These are phyloP conservation scores for Cheilosia vernalis DNA, from an alignment of 2,888 invertebrate genomes.

Conservation along the genomic window DNA sequence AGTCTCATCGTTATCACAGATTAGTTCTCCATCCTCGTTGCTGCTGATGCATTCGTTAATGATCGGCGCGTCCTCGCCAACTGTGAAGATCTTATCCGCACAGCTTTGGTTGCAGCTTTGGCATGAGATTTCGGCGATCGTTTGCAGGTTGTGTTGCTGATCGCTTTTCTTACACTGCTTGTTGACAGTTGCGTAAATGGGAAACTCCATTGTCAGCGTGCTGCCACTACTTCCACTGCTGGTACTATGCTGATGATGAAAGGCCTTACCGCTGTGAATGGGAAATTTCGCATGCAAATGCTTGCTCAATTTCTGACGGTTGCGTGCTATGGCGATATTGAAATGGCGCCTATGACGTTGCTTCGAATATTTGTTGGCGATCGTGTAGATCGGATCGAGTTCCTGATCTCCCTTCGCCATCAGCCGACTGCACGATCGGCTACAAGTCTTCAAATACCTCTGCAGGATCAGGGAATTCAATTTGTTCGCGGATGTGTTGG, in stretches of 20 bases:
- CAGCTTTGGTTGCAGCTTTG: conserved; percentile 57
- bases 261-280: conserved; percentile 82
- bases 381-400: conserved; percentile 81
- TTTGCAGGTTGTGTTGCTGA: conserved; percentile 37
- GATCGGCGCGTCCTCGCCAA: conserved; percentile 47
- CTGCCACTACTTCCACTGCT: conserved; percentile 52
- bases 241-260: conserved; percentile 77
- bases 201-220: conserved; percentile 57
- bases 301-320: conserved; percentile 75
- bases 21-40: conserved; percentile 62
- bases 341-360: conserved; percentile 79
- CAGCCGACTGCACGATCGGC: conserved; percentile 54
- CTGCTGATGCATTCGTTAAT: conserved; percentile 62
- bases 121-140: conserved; percentile 60
- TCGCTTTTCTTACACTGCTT: conserved; percentile 46
- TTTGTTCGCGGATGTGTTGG: conserved; percentile 49
- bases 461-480: conserved; percentile 77
- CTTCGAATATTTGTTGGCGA: conserved; percentile 81
- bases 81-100: conserved; percentile 65
- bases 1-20: conserved; percentile 78
- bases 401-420: conserved; percentile 38
- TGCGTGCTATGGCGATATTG: conserved; percentile 79
- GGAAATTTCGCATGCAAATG: conserved; percentile 80
- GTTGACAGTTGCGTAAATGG: conserved; percentile 70
- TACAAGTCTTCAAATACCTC: conserved; percentile 78